Conservation (phyloP, 2,888 invertebrate species). For the Zele albiditarsus region DNA sequence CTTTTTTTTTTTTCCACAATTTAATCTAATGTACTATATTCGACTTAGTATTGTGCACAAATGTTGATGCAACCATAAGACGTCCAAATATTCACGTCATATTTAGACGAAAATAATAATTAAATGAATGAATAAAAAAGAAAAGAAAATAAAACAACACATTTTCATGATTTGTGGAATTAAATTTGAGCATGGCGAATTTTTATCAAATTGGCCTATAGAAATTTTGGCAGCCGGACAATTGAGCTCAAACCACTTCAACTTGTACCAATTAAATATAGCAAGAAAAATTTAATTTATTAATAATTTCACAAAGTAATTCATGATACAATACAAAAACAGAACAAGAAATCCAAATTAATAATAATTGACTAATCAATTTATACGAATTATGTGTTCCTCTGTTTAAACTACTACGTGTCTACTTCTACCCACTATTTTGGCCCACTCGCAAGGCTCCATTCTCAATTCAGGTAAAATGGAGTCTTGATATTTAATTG, state of each 20-base stretch:
- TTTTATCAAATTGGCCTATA: slow-evolving; percentile 59
- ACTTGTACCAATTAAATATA: slow-evolving; percentile 50
- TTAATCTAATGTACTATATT: slow-evolving; percentile 58
- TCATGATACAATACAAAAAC: too few relatives aligned
- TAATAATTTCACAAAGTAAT: too few relatives aligned
- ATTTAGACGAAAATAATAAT: not conserved
- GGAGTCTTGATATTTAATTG: slow-evolving; percentile 76
- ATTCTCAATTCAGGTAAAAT: slow-evolving; percentile 88
- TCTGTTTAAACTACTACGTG: slow-evolving; percentile 66
- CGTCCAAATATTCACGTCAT: not conserved
- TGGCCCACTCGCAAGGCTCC: slow-evolving; percentile 84
- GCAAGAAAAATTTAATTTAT: slow-evolving; percentile 9
- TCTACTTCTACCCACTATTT: slow-evolving; percentile 74
- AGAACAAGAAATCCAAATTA: not conserved
- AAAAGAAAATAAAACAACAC: not conserved
- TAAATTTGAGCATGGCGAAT: slow-evolving; percentile 40
- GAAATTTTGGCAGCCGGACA: slow-evolving; percentile 61
- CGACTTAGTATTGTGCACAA: slow-evolving; percentile 54
- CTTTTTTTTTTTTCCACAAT: slow-evolving; percentile 46
- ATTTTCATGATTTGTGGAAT: not conserved
- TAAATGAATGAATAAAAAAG: not conserved
- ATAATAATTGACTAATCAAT: slow-evolving; percentile 35
- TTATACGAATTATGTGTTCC: slow-evolving; percentile 62
- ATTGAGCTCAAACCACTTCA: slow-evolving; percentile 64
- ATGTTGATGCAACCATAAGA: slow-evolving; percentile 33